Evolutionary conservation across 2,113 vertebrate genomes (phyloP), one percentile per base, ranked within the genome.

Genomic region (Pleuronectes platessa): DNA sequence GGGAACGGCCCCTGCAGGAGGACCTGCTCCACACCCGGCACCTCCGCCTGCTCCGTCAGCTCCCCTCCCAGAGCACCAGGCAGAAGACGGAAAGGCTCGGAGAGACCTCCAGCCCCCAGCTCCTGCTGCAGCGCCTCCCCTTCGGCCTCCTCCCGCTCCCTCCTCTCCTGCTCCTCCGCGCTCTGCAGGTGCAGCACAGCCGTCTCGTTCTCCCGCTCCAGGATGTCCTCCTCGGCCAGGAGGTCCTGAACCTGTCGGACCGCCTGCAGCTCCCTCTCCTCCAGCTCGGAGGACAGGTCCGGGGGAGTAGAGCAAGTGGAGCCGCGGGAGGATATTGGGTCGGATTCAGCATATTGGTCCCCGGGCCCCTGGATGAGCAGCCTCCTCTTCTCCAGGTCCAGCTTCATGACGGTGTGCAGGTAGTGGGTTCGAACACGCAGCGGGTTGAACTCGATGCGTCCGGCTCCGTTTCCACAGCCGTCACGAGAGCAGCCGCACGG

Each of bases 381-480:
- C 8, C 93, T 93, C 71, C 96, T 96, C 91, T 93, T 96, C 92
- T 98, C 96, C 86, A 97, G 93, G 91, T 98, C 96, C 90, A 99
- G 95, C 92, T 98, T 98, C 98, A 99, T 98, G 91, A 99, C 92
- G 85, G 98, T 99, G 94, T 98, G 98, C 72, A 99, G 95, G 93
- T 97, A 99, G 92, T 99, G 98, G 56, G 98, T 98, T 89, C 98
- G 92, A 40, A 99, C 98, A 0, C 98, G 96, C 18, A 99, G 95
- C 0, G 98, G 97, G 56, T 99, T 99, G 90, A 99, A 99, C 90
- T 99, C 98, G 61, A 98, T 97, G 9, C 98, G 95, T 0, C 98
- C 98, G 0, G 96, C 95, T 40, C 90, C 85, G 82, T 99, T 98
- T 2, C 96, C 96, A 1, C 98, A 99, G 74, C 97, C 98, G 0